Conservation (phyloP, 2,888 invertebrate species). For the Eristalis intricaria region DNA sequence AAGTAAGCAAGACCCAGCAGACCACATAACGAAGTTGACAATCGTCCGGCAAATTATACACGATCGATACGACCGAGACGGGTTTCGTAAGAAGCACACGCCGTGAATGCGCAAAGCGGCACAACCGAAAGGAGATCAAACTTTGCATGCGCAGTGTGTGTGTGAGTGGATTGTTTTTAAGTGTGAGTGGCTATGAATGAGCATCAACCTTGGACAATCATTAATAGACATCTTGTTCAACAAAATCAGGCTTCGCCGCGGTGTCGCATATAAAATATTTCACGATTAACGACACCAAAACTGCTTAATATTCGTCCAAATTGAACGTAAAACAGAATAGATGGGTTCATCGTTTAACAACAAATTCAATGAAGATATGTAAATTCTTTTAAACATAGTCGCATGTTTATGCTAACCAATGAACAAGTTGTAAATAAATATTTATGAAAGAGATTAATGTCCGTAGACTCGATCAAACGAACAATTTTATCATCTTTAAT, state of each 20-base stretch:
- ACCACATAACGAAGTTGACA: background rate
- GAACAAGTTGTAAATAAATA: conserved; percentile 7
- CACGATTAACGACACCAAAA: background rate
- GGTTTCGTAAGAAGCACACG: background rate
- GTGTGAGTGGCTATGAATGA: background rate
- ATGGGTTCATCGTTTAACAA: background rate
- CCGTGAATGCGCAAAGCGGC: background rate
- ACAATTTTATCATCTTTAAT: background rate
- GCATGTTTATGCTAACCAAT: background rate
- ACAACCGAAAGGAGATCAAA: background rate
- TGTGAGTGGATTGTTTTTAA: background rate
- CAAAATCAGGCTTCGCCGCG: background rate
- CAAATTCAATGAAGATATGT: background rate
- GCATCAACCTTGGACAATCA: background rate
- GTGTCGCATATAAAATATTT: background rate
- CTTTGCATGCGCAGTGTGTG: background rate
- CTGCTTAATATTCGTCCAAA: background rate
- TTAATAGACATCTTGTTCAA: background rate
- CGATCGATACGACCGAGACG: background rate
- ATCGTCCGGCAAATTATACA: background rate
- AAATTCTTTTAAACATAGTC: background rate
- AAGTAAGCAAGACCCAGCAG: background rate
- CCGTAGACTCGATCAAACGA: background rate
- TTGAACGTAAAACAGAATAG: background rate
- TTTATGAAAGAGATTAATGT: conserved; percentile 28